Base-by-base conservation (phyloP, 1,140 invertebrate species). In the Drosophila mauritiana region DNA sequence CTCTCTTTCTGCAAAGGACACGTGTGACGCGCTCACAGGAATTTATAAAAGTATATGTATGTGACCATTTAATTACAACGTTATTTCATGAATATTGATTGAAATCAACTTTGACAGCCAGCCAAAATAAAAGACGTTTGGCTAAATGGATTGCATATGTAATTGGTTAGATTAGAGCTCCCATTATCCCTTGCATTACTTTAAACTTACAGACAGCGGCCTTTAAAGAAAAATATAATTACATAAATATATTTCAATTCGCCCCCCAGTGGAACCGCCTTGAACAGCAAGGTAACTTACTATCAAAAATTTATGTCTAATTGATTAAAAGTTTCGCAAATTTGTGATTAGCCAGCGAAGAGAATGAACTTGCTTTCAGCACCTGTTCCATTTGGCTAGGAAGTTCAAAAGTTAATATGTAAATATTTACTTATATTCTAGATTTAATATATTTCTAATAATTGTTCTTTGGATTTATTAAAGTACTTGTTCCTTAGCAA, bases 81-180 rank as follows among this genome's bases (percentile, higher is more conserved):
- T 69, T 77, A 73, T 74, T 78, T 46, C 73, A 86, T 80, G 78
- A 77, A 85, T 80, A 85, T 85, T 85, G 81, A 85, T 85, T 84
- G 62, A 57, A 80, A 80, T 77, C 56, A 42, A 62, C 43, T 40
- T 67, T 53, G 46, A 45, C 56, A 45, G 37, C 20, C 51, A 13
- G 36, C 46, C 42, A 37, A 52, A 52, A 52, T 31, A 31, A 45
- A 65, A 62, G 56, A 59, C 42, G 56, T 31, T 59, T 39, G 22
- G 22, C 25, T 31, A 5, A 49, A 11, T 34, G n/a, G n/a, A 25
- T n/a, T 48, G n/a, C 13, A 34, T 10, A 10, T 46, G n/a, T 1
- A 27, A 48, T 27, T n/a, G 13, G 20, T 2, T 20, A 12, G 8
- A 17, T 17, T 17, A 13, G 6, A 25, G 5, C 27, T 1, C 3